A percentile compares a stretch with the other conserved stretches of the same genome.
Evolutionary conservation across 2,113 vertebrate genomes (phyloP).

Genomic region (Telmatochromis sp.): DNA sequence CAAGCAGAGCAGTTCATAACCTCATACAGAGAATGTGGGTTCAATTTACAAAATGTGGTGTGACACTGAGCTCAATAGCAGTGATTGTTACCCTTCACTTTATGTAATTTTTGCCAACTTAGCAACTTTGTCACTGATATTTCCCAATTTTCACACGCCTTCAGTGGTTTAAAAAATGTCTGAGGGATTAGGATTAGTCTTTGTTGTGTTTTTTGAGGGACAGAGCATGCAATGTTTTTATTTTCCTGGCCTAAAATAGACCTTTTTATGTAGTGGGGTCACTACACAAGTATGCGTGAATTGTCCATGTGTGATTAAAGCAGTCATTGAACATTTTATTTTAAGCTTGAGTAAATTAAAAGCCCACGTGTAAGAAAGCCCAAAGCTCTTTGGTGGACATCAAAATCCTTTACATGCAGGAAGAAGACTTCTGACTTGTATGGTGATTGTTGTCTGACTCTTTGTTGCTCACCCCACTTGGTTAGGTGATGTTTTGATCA

Average conservation of each 20-base stretch:
- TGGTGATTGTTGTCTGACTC: neutral
- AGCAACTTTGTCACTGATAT: neutral
- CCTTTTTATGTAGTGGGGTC: neutral
- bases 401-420: neutral
- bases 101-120: neutral
- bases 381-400: neutral
- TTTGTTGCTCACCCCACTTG: neutral
- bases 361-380: neutral
- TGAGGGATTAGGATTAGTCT: neutral
- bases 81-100: neutral
- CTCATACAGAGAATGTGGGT: neutral
- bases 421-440: neutral
- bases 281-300: neutral
- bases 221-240: neutral
- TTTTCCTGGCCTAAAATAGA: neutral
- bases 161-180: neutral
- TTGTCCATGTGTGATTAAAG: neutral
- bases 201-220: neutral
- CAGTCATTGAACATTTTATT: neutral
- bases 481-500: neutral
- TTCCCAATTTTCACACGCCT: rapidly evolving
- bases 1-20: neutral
- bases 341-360: neutral
- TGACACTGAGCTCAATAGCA: neutral
- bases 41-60: neutral